A percentile compares a stretch with the other conserved stretches of the same genome.
phyloP scores from a whole-genome alignment of 2,113 vertebrate genomes.

The Aplodontia rufa region DNA sequence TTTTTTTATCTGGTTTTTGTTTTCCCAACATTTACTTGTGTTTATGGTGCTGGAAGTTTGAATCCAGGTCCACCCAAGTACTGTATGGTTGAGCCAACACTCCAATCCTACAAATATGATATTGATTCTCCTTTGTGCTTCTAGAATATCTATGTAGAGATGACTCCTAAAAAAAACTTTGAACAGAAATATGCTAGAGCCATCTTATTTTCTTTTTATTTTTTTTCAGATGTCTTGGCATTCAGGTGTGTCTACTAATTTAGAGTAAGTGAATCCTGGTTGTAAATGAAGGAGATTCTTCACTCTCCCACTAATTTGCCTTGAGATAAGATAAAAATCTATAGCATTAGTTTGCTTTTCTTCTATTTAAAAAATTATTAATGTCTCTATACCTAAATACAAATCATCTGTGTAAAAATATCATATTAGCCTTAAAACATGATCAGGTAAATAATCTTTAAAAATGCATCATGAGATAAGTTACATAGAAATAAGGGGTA shows the following conservation, averaged over 20 bases:
- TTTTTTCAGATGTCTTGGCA: not conserved
- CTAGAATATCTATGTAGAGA: not conserved
- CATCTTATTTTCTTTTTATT: not conserved
- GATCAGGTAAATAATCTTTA: not conserved
- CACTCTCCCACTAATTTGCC: not conserved
- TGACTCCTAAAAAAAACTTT: not conserved
- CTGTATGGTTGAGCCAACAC: no score
- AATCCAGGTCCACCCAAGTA: no score
- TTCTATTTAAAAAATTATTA: not conserved
- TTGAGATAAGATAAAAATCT: not conserved
- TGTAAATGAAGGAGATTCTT: not conserved
- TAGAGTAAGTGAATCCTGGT: not conserved
- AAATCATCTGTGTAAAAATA: not conserved
- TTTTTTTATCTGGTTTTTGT: no score
- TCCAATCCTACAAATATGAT: not conserved
- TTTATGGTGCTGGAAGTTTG: no score
- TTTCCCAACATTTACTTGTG: no score
- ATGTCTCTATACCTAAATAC: not conserved
- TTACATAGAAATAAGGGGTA: not conserved
- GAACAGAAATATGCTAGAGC: not conserved
- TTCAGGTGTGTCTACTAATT: not conserved
- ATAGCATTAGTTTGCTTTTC: not conserved
- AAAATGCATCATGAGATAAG: not conserved
- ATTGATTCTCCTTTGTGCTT: not conserved
- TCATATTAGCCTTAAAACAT: conserved; percentile 10